Evolutionary conservation across 2,888 invertebrate genomes (phyloP).

Genomic region (Frankliniella intonsa): DNA sequence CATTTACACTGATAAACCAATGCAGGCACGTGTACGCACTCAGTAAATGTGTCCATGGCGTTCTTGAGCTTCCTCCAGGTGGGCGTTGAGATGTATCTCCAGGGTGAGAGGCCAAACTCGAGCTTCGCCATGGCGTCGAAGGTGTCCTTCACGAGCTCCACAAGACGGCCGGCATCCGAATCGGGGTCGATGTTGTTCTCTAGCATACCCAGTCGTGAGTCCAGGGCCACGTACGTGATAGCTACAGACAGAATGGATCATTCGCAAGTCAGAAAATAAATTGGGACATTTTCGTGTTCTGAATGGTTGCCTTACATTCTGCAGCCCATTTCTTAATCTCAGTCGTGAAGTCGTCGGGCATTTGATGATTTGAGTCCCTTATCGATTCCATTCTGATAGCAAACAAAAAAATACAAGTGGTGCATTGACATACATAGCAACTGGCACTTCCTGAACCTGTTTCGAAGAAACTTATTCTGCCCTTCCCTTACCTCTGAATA

Average conservation of each 20-base stretch:
- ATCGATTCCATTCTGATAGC: slow-evolving; percentile 52
- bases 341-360: slow-evolving; percentile 77
- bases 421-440: no score
- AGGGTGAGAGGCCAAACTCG: slow-evolving; percentile 78
- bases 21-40: background rate
- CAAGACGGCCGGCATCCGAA: slow-evolving; percentile 67
- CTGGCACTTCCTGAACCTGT: no score
- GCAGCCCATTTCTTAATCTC: slow-evolving; percentile 90
- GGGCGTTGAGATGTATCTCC: slow-evolving; percentile 75
- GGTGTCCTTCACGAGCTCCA: slow-evolving; percentile 79
- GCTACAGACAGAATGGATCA: background rate
- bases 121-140: slow-evolving; percentile 74
- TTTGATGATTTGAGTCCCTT: slow-evolving; percentile 60
- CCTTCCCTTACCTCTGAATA: slow-evolving; percentile 58
- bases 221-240: slow-evolving; percentile 62
- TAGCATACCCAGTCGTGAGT: slow-evolving; percentile 77
- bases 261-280: background rate
- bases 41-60: background rate
- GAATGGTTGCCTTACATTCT: slow-evolving; percentile 63
- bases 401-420: no score
- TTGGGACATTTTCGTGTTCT: background rate
- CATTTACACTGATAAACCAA: no score
- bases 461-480: background rate
- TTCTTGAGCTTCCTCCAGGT: slow-evolving; percentile 76
- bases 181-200: slow-evolving; percentile 61